A percentile compares a stretch with the other conserved stretches of the same genome.
These are phyloP conservation scores for Eubasilissa regina DNA, from an alignment of 1,140 invertebrate genomes.

Conservation along the genomic window DNA sequence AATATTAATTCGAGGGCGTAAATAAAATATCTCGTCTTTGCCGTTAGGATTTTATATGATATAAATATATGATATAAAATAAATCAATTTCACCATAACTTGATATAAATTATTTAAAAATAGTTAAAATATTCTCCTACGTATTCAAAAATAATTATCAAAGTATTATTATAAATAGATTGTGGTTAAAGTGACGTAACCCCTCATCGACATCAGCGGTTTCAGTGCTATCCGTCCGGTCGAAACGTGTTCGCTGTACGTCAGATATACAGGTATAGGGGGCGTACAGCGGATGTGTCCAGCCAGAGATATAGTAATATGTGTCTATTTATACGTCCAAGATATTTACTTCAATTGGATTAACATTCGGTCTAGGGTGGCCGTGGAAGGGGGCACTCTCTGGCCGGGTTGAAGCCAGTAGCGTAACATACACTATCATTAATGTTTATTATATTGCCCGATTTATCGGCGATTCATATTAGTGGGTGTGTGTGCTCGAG, in stretches of 20 bases:
- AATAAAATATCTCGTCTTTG: no score
- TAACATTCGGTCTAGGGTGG: neutral
- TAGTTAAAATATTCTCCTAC: neutral
- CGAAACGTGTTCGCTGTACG: constrained; percentile 18
- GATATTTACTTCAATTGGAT: constrained; percentile 55
- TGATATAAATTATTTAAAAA: neutral
- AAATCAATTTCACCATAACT: no score
- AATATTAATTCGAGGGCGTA: no score
- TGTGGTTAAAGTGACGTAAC: neutral
- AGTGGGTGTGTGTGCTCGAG: constrained; percentile 16
- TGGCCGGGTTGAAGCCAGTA: neutral
- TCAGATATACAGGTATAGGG: neutral
- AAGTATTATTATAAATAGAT: neutral
- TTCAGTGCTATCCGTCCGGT: constrained; percentile 26
- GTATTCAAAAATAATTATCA: neutral
- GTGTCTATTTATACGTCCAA: constrained; percentile 50
- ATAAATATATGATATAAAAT: no score
- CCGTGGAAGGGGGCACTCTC: neutral
- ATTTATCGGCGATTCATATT: constrained; percentile 53
- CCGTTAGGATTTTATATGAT: no score
- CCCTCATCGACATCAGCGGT: neutral
- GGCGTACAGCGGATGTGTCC: constrained; percentile 31
- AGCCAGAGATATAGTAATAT: constrained; percentile 41
- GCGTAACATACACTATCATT: constrained; percentile 38
- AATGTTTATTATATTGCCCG: constrained; percentile 53